Evolutionary conservation across 1,140 invertebrate genomes (phyloP), one percentile per base, ranked within the genome.

Genomic region (Bombus haemorrhoidalis): DNA sequence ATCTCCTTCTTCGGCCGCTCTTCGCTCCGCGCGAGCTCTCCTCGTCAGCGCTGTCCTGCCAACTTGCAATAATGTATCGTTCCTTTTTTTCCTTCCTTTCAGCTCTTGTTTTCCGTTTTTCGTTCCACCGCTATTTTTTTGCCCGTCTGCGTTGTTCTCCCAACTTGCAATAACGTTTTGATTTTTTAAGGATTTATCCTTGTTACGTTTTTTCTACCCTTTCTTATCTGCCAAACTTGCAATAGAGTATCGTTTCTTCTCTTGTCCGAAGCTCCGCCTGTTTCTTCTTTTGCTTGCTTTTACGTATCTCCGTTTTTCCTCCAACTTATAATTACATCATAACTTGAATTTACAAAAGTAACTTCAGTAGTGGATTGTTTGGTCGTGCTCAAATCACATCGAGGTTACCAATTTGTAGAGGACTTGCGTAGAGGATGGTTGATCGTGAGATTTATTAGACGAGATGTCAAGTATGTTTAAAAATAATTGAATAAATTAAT

Each of bases 1-100:
- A 92, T 92, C 91, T 89, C 84, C 86, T 86, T 81, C 86, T 80
- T 85, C 81, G 85, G 57, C 57, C n/a, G 39, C 37, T 34, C 18
- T 37, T 81, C 39, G 68, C 80, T 64, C 69, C 41, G 32, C 73
- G 39, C 39, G 69, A 64, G 22, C 78, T 34, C 39, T 41, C 53
- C 59, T 72, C 83, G 69, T 74, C 83, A 85, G 57, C 64, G 66
- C 66, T 43, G 66, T 79, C 72, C 76, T 78, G 76, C 76, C 83
- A 79, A 77, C 83, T 68, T 84, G 76, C 39, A 83, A 83, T 76
- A 83, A 76, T 68, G 59, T 53, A 69, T 37, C 68, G 34, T 39
- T 39, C 12, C 34, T 4, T n/a, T 66, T 39, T 69, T 78, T n/a
- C 28, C 59, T 39, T 28, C 3, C 34, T 39, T 69, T 28, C 22